phyloP scores from a whole-genome alignment of 2,797 vertebrate genomes.

The Acanthis flammea region DNA sequence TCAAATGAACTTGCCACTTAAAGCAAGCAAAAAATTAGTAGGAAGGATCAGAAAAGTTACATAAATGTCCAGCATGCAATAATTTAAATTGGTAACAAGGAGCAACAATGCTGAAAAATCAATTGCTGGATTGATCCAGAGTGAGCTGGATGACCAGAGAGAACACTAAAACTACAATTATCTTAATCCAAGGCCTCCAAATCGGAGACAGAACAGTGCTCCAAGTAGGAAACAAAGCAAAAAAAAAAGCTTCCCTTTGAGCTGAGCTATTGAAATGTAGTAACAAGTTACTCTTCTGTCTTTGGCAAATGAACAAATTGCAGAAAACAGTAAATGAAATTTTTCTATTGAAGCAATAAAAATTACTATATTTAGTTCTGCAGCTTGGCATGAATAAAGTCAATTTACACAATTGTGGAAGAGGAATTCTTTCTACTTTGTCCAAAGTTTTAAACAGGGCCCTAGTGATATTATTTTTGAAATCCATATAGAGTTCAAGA shows the following conservation, averaged over 20 bases:
- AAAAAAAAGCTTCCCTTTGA: not conserved
- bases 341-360: constrained; percentile 23
- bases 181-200: not conserved
- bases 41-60: not conserved
- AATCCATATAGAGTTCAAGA: constrained; percentile 7
- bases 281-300: not conserved
- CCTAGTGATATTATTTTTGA: constrained; percentile 24
- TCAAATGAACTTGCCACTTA: not conserved
- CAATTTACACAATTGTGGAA: constrained; percentile 7
- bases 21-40: not conserved
- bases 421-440: constrained; percentile 22
- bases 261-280: not conserved
- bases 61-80: not conserved
- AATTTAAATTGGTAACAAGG: not conserved
- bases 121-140: not conserved
- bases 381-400: constrained; percentile 17
- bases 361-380: constrained; percentile 17
- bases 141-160: not conserved
- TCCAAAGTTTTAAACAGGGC: constrained; percentile 48
- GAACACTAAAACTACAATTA: not conserved
- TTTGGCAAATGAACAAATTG: not conserved
- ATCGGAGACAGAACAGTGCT: not conserved
- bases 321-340: constrained; percentile 25
- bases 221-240: not conserved
- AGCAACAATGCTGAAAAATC: not conserved